Conservation (phyloP, 2,888 invertebrate species). For the Lissonota sp. region DNA sequence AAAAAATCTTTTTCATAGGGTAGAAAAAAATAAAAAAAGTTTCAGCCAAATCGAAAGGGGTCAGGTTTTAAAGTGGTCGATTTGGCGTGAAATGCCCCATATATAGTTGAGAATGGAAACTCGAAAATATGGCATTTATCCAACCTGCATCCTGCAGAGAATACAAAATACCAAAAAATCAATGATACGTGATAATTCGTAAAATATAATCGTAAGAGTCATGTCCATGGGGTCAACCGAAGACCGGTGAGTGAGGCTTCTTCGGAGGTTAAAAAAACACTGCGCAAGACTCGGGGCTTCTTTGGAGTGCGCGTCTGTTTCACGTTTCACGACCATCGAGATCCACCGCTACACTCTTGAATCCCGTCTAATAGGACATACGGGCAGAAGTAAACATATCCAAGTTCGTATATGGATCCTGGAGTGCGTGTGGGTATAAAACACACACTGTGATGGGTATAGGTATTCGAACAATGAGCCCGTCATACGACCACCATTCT, state of each 20-base stretch:
- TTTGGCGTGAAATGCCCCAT: no score
- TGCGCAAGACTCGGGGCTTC: background rate
- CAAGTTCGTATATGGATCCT: conserved; percentile 7
- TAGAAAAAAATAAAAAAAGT: no score
- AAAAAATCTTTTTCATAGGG: no score
- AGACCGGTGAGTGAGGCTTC: background rate
- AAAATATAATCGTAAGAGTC: conserved; percentile 24
- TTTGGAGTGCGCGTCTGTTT: background rate
- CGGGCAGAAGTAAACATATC: conserved; percentile 58
- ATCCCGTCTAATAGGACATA: conserved; percentile 54
- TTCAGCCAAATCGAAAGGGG: no score
- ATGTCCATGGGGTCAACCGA: conserved; percentile 5
- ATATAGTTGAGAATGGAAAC: no score
- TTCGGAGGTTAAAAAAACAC: background rate
- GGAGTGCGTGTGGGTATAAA: conserved; percentile 56
- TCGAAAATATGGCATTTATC: conserved; percentile 21
- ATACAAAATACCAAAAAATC: conserved; percentile 24
- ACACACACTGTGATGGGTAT: conserved; percentile 66
- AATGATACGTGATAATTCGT: conserved; percentile 42
- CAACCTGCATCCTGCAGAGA: background rate
- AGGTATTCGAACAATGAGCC: conserved; percentile 79
- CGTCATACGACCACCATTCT: conserved; percentile 81
- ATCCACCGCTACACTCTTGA: conserved; percentile 20
- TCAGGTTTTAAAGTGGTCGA: no score
- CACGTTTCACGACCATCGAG: conserved; percentile 24